Percentiles rank a stretch among this genome's conserved stretches.
Conservation (phyloP, 2,888 invertebrate genomes). For the Chaitophorus viminalis region DNA sequence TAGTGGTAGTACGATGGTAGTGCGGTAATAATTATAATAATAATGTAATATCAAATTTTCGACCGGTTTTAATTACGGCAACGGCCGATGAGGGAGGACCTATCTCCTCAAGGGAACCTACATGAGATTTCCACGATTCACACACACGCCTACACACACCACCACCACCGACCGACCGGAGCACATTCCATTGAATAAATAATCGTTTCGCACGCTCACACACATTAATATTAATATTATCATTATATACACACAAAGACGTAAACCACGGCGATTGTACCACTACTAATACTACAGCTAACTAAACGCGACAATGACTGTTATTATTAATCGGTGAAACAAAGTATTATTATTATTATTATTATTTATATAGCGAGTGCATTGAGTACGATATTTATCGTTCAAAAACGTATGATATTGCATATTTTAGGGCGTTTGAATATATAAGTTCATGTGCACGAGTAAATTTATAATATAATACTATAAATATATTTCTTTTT, state of each 20-base stretch:
- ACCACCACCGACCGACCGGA: constrained; percentile 26
- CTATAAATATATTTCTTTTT: no score
- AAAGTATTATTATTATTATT: not conserved
- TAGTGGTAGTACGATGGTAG: not conserved
- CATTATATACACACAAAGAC: not conserved
- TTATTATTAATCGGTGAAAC: not conserved
- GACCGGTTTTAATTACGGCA: constrained; percentile 51
- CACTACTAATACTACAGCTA: not conserved
- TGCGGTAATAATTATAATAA: not conserved
- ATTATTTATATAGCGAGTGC: not conserved
- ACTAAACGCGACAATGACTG: not conserved
- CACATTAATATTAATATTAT: not conserved
- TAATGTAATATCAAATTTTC: constrained; percentile 50
- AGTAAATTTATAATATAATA: no score
- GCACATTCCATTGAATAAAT: constrained; percentile 44
- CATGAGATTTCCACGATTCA: not conserved
- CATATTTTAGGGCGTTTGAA: no score
- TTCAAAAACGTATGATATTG: not conserved
- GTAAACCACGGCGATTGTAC: not conserved
- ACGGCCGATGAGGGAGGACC: not conserved
- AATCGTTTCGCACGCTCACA: not conserved
- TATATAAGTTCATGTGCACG: no score
- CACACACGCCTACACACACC: not conserved
- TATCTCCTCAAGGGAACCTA: not conserved
- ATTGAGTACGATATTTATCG: not conserved